Base-by-base conservation (phyloP, 2,113 vertebrate genomes). In the Xyrauchen texanus region DNA sequence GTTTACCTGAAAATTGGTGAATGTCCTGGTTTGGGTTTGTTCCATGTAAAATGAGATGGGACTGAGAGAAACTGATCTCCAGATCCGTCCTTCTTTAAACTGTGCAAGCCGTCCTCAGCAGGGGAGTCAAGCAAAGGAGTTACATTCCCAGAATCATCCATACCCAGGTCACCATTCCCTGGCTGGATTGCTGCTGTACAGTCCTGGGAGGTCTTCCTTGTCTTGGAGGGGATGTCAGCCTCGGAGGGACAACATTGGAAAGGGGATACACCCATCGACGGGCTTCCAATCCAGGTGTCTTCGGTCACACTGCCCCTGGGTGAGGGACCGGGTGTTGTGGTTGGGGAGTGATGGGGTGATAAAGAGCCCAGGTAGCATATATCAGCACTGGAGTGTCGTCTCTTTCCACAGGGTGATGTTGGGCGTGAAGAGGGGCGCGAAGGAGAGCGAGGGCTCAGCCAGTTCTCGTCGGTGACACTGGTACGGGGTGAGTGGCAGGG, bases 21-120 rank as follows among this genome's bases (percentile, higher is more conserved):
- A 73, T 98, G 97, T 81, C 97, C 97, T 82, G 96, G 96, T 88
- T 99, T 99, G 88, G 96, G 96, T 93, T 99, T 99, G 94, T 93
- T 99, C 97, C 97, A 98, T 51, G 95, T 95, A 91, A 98, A 98
- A 87, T 95, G 97, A 42, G 97, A 97, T 85, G 97, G 97, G 88
- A 99, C 97, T 63, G 96, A 96, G 81, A 99, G 96, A 88, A 97
- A 99, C 86, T 99, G 96, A 84, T 99, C 97, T 88, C 93, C 95
- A 0, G 94, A 89, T 77, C 94, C 94, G 80, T 99, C 97, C 90
- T 98, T 98, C 88, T 98, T 99, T 91, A 97, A 89, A 80, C 88
- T 80, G 81, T 95, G 97, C 75, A 95, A 88, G 84, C 90, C 87
- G 62, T 99, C 97, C 15, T 98, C 97, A 86, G 93, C 84, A 58